These are phyloP conservation scores for Drosophila obscura DNA, from an alignment of 1,140 invertebrate genomes.

Conservation along the genomic window DNA sequence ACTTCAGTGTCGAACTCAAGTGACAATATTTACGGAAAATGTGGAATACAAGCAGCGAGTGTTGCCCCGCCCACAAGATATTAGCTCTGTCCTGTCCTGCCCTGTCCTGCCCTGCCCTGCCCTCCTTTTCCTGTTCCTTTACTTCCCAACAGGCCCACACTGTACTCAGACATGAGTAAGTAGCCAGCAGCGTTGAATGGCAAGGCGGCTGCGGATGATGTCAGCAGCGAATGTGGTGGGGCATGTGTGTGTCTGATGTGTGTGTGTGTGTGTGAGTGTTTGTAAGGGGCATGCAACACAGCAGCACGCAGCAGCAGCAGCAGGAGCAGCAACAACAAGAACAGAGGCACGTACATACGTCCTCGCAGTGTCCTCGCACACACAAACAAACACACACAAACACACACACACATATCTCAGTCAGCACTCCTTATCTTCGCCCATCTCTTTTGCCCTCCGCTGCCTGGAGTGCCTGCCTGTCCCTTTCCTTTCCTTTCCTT, in stretches of 20 bases:
- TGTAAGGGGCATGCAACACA: conserved; percentile 48
- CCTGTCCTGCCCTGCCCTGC: background rate
- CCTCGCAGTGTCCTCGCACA: conserved; percentile 67
- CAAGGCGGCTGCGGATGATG: conserved; percentile 64
- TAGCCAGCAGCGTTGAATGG: conserved; percentile 24
- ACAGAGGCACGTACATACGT: conserved; percentile 62
- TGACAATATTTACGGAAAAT: conserved; percentile 51
- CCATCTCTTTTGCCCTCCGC: conserved; percentile 7
- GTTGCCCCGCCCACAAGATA: conserved; percentile 23
- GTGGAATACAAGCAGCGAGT: conserved; percentile 3
- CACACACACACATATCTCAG: conserved; percentile 17
- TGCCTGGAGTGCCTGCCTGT: conserved; percentile 10
- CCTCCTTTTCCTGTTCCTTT: background rate
- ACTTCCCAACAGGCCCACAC: background rate
- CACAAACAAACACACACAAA: conserved; percentile 21
- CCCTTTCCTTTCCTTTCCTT: conserved; percentile 11
- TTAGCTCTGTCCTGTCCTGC: conserved; percentile 8
- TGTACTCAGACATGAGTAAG: conserved; percentile 13
- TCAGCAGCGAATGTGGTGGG: conserved; percentile 64
- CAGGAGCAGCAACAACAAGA: conserved; percentile 31
- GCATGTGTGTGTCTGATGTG: conserved; percentile 4
- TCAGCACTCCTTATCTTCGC: conserved; percentile 39
- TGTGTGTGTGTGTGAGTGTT: conserved; percentile 30
- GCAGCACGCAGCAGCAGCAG: conserved; percentile 36
- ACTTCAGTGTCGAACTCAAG: conserved; percentile 55